Base-by-base conservation (phyloP, 2,113 vertebrate genomes). In the Stictonetta naevosa region DNA sequence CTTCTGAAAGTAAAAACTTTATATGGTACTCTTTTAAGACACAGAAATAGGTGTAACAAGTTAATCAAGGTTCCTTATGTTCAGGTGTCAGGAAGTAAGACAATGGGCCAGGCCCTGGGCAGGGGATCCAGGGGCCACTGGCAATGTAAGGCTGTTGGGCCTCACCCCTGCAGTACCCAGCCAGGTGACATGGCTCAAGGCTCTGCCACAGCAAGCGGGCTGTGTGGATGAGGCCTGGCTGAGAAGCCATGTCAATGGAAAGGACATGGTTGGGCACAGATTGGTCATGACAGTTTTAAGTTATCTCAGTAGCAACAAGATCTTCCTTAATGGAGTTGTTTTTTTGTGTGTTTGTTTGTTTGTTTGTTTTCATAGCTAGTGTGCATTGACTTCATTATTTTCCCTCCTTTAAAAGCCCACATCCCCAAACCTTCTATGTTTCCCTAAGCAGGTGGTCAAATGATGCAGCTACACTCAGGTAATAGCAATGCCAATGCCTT, bases 221-320 rank as follows among this genome's bases (percentile, higher is more conserved):
- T 0, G 0, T 6, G 11, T 13, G 84, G 56, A 33, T 0, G 2
- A 63, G 40, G 15, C 33, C 38, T 29, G n/a, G 11, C 18, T 1
- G 4, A 21, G 36, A 63, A 55, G 28, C 22, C 28, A 15, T 23
- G 38, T 22, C 62, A 11, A 14, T 26, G 19, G 52, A 31, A 72
- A 58, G 3, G 42, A 31, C 29, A 6, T 25, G 40, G 23, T 20
- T 1, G 0, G 23, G 18, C 34, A n/a, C 1, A 3, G 8, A 2
- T 0, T 48, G 29, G 40, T 40, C 23, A 16, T 50, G n/a, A 38
- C 18, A 46, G 58, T 59, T 79, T 59, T 59, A 38, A 9, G 20
- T 60, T 73, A 58, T 10, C 14, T 33, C 18, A 19, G 17, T 23
- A 78, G 34, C 42, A 58, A 20, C 10, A 58, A 26, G 19, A 50